phyloP scores from a whole-genome alignment of 2,113 vertebrate species.

The Raja brachyura region DNA sequence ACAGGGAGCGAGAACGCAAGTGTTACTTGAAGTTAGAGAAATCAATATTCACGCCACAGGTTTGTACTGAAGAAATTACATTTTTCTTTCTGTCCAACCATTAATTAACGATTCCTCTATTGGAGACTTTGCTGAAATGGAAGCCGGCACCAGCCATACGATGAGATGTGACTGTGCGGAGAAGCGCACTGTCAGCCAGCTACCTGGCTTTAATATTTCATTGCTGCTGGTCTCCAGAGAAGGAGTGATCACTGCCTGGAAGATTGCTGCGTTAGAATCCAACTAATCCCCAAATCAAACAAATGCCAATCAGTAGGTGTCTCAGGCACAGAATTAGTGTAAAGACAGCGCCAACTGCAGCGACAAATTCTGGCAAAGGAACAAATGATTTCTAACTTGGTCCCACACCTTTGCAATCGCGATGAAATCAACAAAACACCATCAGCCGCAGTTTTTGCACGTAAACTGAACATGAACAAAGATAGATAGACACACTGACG shows the following conservation, averaged over 20 bases:
- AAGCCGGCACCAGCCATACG: background rate
- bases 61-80: background rate
- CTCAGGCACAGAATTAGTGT: background rate
- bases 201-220: conserved; percentile 29
- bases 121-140: background rate
- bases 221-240: background rate
- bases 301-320: background rate
- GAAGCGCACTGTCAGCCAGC: background rate
- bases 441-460: background rate
- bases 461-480: background rate
- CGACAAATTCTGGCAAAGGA: conserved; percentile 16
- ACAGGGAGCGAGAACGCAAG: too few relatives aligned
- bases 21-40: too few relatives aligned
- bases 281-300: background rate
- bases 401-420: background rate
- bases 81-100: background rate
- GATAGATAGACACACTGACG: background rate
- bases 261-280: background rate
- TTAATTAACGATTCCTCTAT: too few relatives aligned
- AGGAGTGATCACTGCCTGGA: background rate
- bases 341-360: conserved; percentile 29
- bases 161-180: background rate
- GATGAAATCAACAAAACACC: background rate
- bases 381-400: background rate
- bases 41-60: too few relatives aligned